Evolutionary conservation across 2,888 invertebrate genomes (phyloP).

Genomic region (Eristalinus sepulchralis): DNA sequence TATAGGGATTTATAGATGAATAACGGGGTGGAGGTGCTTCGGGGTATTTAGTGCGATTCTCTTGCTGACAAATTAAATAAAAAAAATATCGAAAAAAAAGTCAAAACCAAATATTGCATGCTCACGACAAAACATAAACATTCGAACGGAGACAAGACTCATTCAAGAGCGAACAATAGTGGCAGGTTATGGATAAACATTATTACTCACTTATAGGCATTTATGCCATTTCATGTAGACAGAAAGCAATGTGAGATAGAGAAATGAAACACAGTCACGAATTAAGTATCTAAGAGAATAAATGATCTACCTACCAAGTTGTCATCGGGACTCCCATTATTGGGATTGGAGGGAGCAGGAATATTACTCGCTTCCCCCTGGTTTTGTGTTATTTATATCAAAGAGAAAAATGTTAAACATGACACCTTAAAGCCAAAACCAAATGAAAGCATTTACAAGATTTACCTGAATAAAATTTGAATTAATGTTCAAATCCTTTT

Average conservation of each 20-base stretch:
- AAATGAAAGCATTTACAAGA: background rate
- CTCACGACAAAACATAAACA: slow-evolving; percentile 62
- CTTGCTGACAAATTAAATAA: slow-evolving; percentile 67
- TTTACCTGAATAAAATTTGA: slow-evolving; percentile 83
- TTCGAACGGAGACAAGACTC: slow-evolving; percentile 39
- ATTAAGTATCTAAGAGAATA: background rate
- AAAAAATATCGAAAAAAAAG: slow-evolving; percentile 70
- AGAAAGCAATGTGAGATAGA: slow-evolving; percentile 63
- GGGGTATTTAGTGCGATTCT: slow-evolving; percentile 61
- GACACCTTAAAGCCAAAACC: background rate
- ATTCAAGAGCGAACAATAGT: slow-evolving; percentile 28
- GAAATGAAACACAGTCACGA: slow-evolving; percentile 64
- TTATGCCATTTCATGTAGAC: slow-evolving; percentile 74
- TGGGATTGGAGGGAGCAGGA: slow-evolving; percentile 85
- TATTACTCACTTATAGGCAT: slow-evolving; percentile 53
- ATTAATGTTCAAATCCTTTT: slow-evolving; percentile 84
- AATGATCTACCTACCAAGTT: slow-evolving; percentile 84
- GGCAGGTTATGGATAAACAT: slow-evolving; percentile 67
- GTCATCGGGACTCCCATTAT: slow-evolving; percentile 87
- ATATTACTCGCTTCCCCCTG: slow-evolving; percentile 85
- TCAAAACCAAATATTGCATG: slow-evolving; percentile 7
- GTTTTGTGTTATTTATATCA: slow-evolving; percentile 71
- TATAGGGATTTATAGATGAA: slow-evolving; percentile 79
- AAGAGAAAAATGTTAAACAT: slow-evolving; percentile 36
- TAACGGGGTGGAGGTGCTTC: slow-evolving; percentile 80